These are phyloP conservation scores for Gari tellinella DNA, from an alignment of 2,888 invertebrate species.

Conservation along the genomic window DNA sequence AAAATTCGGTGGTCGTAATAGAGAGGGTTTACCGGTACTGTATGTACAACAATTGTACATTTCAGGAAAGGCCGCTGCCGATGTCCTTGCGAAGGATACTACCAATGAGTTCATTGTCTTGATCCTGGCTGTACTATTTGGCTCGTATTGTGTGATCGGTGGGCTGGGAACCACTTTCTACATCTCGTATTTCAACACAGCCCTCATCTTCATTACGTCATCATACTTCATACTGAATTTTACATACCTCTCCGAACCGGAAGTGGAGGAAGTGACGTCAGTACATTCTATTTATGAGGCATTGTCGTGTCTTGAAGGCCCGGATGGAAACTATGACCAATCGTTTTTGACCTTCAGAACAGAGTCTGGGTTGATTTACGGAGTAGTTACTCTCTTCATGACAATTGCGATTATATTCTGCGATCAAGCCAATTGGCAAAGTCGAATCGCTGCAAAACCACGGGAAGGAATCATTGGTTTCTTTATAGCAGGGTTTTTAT, in stretches of 20 bases:
- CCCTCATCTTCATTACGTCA: slow-evolving; percentile 75
- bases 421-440: slow-evolving; percentile 82
- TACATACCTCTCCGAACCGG: slow-evolving; percentile 61
- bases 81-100: slow-evolving; percentile 71
- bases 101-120: slow-evolving; percentile 74
- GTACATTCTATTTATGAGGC: slow-evolving; percentile 64
- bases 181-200: slow-evolving; percentile 80
- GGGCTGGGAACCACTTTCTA: slow-evolving; percentile 82
- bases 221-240: slow-evolving; percentile 70
- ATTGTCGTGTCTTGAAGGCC: slow-evolving; percentile 59
- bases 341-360: slow-evolving; percentile 75
- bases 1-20: too few species aligned
- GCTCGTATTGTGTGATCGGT: slow-evolving; percentile 77
- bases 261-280: slow-evolving; percentile 52
- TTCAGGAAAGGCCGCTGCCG: slow-evolving; percentile 68
- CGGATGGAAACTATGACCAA: slow-evolving; percentile 23
- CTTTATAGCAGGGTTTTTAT: slow-evolving; percentile 77
- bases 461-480: slow-evolving; percentile 79
- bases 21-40: too few species aligned
- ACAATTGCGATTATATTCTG: slow-evolving; percentile 66
- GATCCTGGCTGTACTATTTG: slow-evolving; percentile 75
- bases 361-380: slow-evolving; percentile 71
- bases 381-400: slow-evolving; percentile 67
- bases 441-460: slow-evolving; percentile 81
- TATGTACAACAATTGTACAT: too few species aligned